Conservation (phyloP, 2,888 invertebrate species). For the Chironomus riparius region DNA sequence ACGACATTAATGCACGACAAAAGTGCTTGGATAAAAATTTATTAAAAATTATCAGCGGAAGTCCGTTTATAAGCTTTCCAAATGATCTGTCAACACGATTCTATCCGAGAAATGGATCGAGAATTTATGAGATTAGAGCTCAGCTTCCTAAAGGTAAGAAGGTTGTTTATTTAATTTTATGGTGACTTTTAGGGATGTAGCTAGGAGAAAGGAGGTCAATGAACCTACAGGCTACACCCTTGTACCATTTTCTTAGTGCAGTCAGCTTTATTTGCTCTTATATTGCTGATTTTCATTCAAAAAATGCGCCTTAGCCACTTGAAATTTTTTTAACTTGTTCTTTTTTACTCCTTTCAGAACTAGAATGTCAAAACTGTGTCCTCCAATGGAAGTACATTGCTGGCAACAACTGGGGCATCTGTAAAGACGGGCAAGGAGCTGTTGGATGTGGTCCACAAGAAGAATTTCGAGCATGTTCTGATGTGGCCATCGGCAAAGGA, state of each 20-base stretch:
- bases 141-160: slow-evolving; percentile 46
- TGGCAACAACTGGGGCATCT: slow-evolving; percentile 75
- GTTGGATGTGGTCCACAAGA: slow-evolving; percentile 86
- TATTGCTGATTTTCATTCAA: too few relatives aligned
- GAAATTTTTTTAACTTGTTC: too few relatives aligned
- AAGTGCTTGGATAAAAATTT: slow-evolving; percentile 68
- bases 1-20: slow-evolving; percentile 61
- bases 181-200: too few relatives aligned
- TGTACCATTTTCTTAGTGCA: too few relatives aligned
- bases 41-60: slow-evolving; percentile 46
- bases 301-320: too few relatives aligned
- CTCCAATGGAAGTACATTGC: slow-evolving; percentile 85
- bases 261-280: too few relatives aligned
- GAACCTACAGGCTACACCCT: too few relatives aligned
- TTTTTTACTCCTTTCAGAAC: slow-evolving; percentile 35
- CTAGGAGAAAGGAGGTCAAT: too few relatives aligned
- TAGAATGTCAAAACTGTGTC: slow-evolving; percentile 72
- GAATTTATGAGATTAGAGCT: slow-evolving; percentile 67
- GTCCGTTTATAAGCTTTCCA: slow-evolving; percentile 40
- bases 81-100: slow-evolving; percentile 51
- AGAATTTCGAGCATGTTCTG: slow-evolving; percentile 78
- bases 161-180: too few relatives aligned
- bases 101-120: slow-evolving; percentile 69
- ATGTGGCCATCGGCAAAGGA: slow-evolving; percentile 58
- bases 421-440: slow-evolving; percentile 61